Evolutionary conservation across 1,140 invertebrate genomes (phyloP).

Genomic region (Drosophila cardini): DNA sequence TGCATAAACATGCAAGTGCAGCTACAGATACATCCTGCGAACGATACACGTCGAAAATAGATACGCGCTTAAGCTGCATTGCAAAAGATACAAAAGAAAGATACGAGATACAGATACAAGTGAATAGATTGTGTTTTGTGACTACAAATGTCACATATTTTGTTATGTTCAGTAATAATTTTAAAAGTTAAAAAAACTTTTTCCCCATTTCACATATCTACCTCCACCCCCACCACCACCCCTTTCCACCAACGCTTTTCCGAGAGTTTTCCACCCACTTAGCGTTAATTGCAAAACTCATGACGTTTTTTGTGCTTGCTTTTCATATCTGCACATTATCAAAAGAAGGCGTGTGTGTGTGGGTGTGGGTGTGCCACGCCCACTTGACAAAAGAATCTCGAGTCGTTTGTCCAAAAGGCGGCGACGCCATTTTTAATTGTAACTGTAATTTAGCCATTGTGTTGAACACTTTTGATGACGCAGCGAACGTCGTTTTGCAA

Average conservation of each 20-base stretch:
- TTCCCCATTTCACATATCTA: no score
- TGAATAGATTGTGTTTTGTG: background rate
- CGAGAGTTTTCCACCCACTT: constrained; percentile 40
- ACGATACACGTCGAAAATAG: no score
- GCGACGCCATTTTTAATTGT: constrained; percentile 79
- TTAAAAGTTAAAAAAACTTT: no score
- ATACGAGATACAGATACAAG: background rate
- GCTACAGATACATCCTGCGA: background rate
- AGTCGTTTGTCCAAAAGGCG: constrained; percentile 42
- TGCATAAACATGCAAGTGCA: background rate
- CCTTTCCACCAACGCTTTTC: background rate
- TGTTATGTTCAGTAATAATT: no score
- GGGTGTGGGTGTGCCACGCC: background rate
- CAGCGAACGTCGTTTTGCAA: constrained; percentile 31
- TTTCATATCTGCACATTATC: constrained; percentile 4
- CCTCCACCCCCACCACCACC: background rate
- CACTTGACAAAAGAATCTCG: constrained; percentile 59
- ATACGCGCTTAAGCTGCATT: background rate
- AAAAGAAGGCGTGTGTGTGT: background rate
- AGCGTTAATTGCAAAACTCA: constrained; percentile 70
- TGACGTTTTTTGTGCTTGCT: constrained; percentile 38
- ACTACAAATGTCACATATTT: no score
- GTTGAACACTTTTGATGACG: constrained; percentile 76
- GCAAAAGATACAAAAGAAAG: background rate
- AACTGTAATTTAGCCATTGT: constrained; percentile 82